Percentiles rank a stretch among this genome's conserved stretches.
phyloP scores from a whole-genome alignment of 2,113 vertebrate species.

The Vidua macroura region DNA sequence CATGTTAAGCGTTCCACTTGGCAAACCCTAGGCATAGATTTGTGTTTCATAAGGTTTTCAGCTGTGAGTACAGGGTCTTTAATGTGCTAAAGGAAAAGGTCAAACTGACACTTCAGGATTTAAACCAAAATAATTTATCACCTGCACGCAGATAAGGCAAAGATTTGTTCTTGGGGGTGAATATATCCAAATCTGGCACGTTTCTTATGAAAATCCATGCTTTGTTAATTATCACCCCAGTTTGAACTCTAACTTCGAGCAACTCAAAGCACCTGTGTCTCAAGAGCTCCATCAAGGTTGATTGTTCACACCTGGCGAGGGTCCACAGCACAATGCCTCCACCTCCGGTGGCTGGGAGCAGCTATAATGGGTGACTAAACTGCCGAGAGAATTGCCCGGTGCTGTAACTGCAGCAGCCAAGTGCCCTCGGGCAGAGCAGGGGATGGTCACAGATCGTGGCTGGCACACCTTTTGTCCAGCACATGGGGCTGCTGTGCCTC shows the following conservation, averaged over 20 bases:
- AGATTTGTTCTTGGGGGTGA: not conserved
- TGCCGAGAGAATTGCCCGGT: not conserved
- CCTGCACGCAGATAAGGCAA: not conserved
- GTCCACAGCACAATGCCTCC: not conserved
- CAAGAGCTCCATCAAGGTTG: not conserved
- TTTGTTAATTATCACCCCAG: not conserved
- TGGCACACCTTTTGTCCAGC: not conserved
- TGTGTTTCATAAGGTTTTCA: not conserved
- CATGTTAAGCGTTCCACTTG: not conserved
- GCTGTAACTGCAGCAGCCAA: not conserved
- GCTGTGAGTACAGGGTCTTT: not conserved
- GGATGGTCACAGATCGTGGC: not conserved
- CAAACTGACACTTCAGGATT: not conserved
- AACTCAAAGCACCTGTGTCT: not conserved
- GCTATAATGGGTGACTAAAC: not conserved
- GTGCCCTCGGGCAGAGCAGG: not conserved
- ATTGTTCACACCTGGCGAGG: not conserved
- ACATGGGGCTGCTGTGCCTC: not conserved
- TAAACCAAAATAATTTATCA: conserved; percentile 9
- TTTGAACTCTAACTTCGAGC: not conserved
- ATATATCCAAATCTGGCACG: not conserved
- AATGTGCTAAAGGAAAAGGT: conserved; percentile 1
- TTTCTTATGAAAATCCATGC: not conserved
- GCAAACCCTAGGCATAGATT: not conserved
- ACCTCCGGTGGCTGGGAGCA: not conserved